Evolutionary conservation across 2,888 invertebrate species (phyloP), one percentile per base, ranked within the genome.

Genomic region (Thumatha senex): DNA sequence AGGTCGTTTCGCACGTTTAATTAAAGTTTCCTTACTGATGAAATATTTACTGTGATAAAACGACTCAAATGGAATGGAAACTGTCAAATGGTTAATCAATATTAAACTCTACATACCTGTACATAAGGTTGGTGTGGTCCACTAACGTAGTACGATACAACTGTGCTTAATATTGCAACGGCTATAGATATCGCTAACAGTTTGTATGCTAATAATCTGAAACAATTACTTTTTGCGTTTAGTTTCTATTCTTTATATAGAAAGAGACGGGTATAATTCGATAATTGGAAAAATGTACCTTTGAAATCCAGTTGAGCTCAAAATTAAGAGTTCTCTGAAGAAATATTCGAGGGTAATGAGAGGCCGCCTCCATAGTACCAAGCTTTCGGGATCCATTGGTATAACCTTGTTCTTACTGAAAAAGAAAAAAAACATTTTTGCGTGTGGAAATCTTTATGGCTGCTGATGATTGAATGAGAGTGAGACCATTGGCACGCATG

Each of bases 331-430:
- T 92, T 98, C 97, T 74, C 93, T 93, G 72, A 93, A 84, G 89
- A 96, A 97, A 89, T 96, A 98, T 78, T 96, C 95, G 54, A 96
- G 75, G 1, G 97, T 97, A 72, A 92, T 93, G 56, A 97, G 67
- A 8, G 98, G 98, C 70, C 94, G 93, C 75, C 95, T 93, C 97
- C 97, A 97, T 61, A 98, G 84, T 58, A 97, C 96, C 61, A 92
- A 61, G 59, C 84, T 97, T 72, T 84, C 94, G 84, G 71, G 94
- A 83, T 84, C 96, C 95, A 79, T 93, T 77, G 72, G 63, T 36
- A 61, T 65, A 11, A 50, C 49, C 73, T 86, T 88, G 53, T 58
- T 83, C 54, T 88, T 82, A 72, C 64, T 69, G 68, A 62, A 80
- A 31, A 5, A 10, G 11, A 31, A 51, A 33, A 39, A 51, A 51